phyloP scores from a whole-genome alignment of 2,113 vertebrate genomes.

The Paedocypris sp. region DNA sequence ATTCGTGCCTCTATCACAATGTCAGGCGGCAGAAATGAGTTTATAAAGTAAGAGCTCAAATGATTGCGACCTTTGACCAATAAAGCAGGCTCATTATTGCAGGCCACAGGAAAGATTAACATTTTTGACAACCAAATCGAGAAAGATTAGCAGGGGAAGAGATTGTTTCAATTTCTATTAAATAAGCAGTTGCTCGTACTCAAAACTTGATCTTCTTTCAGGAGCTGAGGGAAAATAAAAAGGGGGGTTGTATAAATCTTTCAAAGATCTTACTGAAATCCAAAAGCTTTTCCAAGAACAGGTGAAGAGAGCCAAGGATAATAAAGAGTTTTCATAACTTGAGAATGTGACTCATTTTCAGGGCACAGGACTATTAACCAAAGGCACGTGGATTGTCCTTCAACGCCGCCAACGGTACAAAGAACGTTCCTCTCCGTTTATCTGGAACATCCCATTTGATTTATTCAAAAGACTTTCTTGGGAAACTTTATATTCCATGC shows the following conservation, averaged over 20 bases:
- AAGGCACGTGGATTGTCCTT: background rate
- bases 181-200: conserved; percentile 45
- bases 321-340: background rate
- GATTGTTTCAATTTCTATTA: conserved; percentile 48
- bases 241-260: conserved; percentile 30
- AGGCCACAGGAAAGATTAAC: conserved; percentile 80
- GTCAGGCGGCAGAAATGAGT: conserved; percentile 86
- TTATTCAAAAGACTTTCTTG: too few species aligned
- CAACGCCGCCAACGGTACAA: background rate
- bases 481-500: too few species aligned
- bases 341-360: background rate
- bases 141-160: conserved; percentile 51
- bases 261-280: background rate
- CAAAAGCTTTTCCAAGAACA: background rate
- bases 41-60: conserved; percentile 93
- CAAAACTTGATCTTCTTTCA: conserved; percentile 46
- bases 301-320: background rate
- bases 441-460: background rate
- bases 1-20: conserved; percentile 83
- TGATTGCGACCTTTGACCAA: conserved; percentile 91
- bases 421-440: background rate
- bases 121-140: conserved; percentile 80
- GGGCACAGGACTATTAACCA: background rate
- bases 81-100: conserved; percentile 81
- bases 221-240: conserved; percentile 32